Base-by-base conservation (phyloP, 53 echinoderm and acorn worm species). In the Holothuria scabra region DNA sequence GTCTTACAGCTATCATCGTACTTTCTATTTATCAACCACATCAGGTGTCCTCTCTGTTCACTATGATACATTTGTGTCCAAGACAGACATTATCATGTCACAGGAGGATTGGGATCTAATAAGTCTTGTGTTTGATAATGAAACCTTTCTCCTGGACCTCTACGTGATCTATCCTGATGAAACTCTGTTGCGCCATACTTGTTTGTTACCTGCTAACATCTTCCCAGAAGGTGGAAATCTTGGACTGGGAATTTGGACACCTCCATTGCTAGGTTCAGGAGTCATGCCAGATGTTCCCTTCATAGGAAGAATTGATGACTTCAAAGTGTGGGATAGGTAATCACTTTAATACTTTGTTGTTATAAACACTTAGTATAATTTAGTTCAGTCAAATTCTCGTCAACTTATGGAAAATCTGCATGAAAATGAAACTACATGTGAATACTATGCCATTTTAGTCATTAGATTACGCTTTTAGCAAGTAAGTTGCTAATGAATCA, bases 291-390 rank as follows among this genome's bases (percentile, higher is more conserved):
- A 59, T 46, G 92, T 86, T 20, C 61, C 82, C 32, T 92, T 95
- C 61, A 69, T 78, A 46, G 95, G 95, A 74, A 84, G 88, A 14
- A 90, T 95, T 61, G 95, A 95, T 93, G 92, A 95, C 30, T 59
- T 95, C 13, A 88, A 90, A 62, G 46, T 95, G 11, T 95, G 95
- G 95, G 88, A 89, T 60, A 95, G 92, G 95, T 95, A 84, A 48
- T 76, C 21, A 29, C n/a, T n/a, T n/a, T n/a, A n/a, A n/a, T n/a
- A n/a, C n/a, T n/a, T n/a, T n/a, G n/a, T n/a, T n/a, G n/a, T n/a
- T n/a, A n/a, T n/a, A n/a, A n/a, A n/a, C n/a, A n/a, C n/a, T n/a
- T n/a, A n/a, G n/a, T n/a, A n/a, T n/a, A n/a, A n/a, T n/a, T n/a
- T n/a, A n/a, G n/a, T n/a, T n/a, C n/a, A n/a, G n/a, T n/a, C n/a